A percentile compares a stretch with the other conserved stretches of the same genome.
Conservation (phyloP, 2,797 vertebrate species). For the Megaceryle alcyon region DNA sequence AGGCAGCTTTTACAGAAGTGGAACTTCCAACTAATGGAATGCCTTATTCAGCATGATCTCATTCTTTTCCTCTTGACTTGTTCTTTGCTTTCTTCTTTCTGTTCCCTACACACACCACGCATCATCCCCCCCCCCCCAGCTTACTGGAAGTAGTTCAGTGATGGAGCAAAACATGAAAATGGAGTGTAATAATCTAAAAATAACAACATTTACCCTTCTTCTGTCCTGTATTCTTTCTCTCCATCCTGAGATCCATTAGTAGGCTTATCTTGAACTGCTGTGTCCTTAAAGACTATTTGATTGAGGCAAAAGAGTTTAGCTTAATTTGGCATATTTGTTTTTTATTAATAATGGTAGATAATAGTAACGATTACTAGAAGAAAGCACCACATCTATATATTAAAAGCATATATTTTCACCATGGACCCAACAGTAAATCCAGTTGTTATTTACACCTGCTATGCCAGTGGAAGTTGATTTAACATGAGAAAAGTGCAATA, state of each 20-base stretch:
- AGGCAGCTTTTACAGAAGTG: not conserved
- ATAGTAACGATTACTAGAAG: conserved; percentile 13
- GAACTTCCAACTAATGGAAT: not conserved
- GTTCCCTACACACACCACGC: not conserved
- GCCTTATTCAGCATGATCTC: not conserved
- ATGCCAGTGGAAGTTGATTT: conserved; percentile 6
- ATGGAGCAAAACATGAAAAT: conserved; percentile 20
- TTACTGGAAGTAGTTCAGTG: not conserved
- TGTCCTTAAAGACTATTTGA: not conserved
- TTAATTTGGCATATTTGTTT: not conserved
- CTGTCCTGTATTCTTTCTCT: not conserved
- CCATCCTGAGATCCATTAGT: not conserved
- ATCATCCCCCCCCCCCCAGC: no score
- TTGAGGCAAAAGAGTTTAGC: not conserved
- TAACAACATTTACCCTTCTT: not conserved
- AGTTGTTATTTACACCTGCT: not conserved
- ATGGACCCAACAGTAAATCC: not conserved
- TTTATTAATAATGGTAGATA: not conserved
- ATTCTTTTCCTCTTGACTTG: not conserved
- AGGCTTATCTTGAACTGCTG: not conserved
- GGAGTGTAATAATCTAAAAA: not conserved
- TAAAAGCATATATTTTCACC: conserved; percentile 1
- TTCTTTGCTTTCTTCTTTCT: not conserved
- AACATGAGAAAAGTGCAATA: not conserved
- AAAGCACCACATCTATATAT: not conserved